A percentile compares a stretch with the other conserved stretches of the same genome.
phyloP scores from a whole-genome alignment of 1,140 invertebrate species.

The Heliconius hermathena region DNA sequence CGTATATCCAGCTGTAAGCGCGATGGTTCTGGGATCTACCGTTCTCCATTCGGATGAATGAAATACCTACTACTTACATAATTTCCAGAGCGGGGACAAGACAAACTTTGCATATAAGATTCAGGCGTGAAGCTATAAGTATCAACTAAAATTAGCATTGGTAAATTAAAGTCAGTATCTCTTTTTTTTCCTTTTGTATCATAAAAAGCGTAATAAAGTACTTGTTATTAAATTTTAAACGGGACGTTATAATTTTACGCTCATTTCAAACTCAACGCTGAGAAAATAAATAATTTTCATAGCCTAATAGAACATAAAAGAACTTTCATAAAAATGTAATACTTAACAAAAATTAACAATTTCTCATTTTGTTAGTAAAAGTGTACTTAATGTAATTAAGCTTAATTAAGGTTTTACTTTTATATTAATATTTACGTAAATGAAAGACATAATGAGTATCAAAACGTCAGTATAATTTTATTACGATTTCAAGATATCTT shows the following conservation, averaged over 20 bases:
- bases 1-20: too few relatives aligned
- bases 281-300: conserved; percentile 5
- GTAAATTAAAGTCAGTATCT: too few relatives aligned
- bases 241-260: not conserved
- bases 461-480: conserved; percentile 81
- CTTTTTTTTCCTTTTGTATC: not conserved
- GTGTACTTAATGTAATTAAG: conserved; percentile 36
- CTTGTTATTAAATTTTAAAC: not conserved
- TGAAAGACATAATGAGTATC: conserved; percentile 75
- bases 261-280: not conserved
- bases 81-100: too few relatives aligned
- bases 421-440: conserved; percentile 44
- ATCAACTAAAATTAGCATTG: too few relatives aligned
- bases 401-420: conserved; percentile 38
- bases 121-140: too few relatives aligned
- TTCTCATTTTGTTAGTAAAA: conserved; percentile 28
- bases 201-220: not conserved
- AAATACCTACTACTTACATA: too few relatives aligned
- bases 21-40: too few relatives aligned
- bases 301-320: conserved; percentile 15
- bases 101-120: too few relatives aligned
- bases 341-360: conserved; percentile 15
- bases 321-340: conserved; percentile 18
- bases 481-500: conserved; percentile 79
- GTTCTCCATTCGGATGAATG: too few relatives aligned